phyloP scores from a whole-genome alignment of 2,113 vertebrate genomes.

The Spea bombifrons region DNA sequence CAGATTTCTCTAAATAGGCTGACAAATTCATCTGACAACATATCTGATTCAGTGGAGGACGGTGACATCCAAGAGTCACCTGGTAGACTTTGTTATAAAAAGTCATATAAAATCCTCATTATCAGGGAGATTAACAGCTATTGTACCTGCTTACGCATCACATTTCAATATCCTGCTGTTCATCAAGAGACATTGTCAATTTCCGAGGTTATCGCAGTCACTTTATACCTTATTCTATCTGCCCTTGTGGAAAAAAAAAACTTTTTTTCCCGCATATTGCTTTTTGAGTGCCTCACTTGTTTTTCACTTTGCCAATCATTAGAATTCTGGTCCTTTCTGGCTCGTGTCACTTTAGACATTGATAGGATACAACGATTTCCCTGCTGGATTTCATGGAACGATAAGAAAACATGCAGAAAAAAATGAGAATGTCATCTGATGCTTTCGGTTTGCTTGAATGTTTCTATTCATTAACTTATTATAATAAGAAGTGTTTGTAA shows the following conservation, averaged over 20 bases:
- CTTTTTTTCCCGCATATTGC: neutral
- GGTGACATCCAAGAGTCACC: neutral
- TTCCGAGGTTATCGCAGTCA: neutral
- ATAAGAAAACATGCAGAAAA: neutral
- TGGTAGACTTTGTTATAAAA: neutral
- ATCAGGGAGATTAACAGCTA: neutral
- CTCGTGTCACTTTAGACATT: neutral
- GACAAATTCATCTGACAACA: neutral
- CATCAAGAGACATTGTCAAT: neutral
- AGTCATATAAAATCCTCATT: neutral
- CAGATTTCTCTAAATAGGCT: neutral
- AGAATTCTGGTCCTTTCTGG: neutral
- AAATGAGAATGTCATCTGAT: neutral
- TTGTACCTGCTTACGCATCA: neutral
- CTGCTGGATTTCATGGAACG: neutral
- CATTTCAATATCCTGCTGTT: neutral
- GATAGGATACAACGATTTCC: constrained; percentile 16
- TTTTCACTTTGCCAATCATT: neutral
- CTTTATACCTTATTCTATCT: neutral
- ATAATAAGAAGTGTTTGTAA: neutral
- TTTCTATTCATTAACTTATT: neutral
- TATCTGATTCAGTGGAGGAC: neutral
- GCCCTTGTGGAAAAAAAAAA: neutral
- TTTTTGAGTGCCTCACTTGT: constrained; percentile 12
- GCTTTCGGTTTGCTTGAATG: neutral